Conservation (phyloP, 2,113 vertebrate genomes). For the Mirounga angustirostris region DNA sequence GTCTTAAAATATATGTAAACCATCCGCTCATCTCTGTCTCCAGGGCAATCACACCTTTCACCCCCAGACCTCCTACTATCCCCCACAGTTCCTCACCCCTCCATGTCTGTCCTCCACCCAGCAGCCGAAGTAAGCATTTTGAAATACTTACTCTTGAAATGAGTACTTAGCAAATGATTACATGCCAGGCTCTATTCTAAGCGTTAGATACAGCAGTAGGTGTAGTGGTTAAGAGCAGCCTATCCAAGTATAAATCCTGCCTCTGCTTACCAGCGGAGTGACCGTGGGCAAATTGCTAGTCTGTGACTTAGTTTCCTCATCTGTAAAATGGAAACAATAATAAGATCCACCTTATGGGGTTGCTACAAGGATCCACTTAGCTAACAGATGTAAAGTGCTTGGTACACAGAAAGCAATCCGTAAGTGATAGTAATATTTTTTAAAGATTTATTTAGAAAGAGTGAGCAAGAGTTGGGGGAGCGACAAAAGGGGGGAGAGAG, state of each 20-base stretch:
- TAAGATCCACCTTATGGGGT: background rate
- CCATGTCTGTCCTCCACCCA: background rate
- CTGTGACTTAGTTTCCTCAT: constrained; percentile 32
- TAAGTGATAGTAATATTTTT: background rate
- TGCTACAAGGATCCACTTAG: background rate
- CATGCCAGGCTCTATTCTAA: background rate
- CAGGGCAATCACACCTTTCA: fast-evolving
- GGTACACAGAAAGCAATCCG: background rate
- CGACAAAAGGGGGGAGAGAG: too few species aligned
- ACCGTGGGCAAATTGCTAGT: background rate
- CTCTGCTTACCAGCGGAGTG: background rate
- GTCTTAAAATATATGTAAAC: background rate
- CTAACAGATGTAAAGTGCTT: background rate
- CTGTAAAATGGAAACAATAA: background rate
- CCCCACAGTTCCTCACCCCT: background rate
- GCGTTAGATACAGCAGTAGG: background rate
- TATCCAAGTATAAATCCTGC: background rate
- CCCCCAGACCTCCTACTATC: background rate
- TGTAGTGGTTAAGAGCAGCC: background rate
- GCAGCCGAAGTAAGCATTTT: background rate
- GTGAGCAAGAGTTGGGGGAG: too few species aligned
- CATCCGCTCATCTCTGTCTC: background rate
- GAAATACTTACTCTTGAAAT: background rate
- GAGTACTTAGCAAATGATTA: background rate
- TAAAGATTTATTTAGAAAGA: too few species aligned